phyloP scores from a whole-genome alignment of 2,888 invertebrate species.

The Dynastes grantii region DNA sequence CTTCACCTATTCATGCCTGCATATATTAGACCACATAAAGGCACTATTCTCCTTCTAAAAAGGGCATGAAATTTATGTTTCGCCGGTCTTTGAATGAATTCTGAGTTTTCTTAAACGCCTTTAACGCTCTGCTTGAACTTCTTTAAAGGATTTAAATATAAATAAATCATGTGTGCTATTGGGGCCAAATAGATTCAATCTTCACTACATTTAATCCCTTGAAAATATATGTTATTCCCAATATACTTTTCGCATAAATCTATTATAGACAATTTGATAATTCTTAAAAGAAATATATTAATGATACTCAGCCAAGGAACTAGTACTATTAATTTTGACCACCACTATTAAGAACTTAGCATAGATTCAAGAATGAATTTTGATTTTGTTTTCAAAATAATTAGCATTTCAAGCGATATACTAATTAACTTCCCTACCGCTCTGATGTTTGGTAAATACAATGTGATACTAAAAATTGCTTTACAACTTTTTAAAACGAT shows the following conservation, averaged over 20 bases:
- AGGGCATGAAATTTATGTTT: constrained; percentile 28
- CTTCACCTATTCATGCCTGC: constrained; percentile 3
- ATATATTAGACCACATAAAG: neutral
- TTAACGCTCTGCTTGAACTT: constrained; percentile 12
- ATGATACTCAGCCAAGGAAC: too few species aligned
- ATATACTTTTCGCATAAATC: neutral
- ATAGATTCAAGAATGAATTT: too few species aligned
- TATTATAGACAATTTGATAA: neutral
- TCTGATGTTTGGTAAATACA: too few species aligned
- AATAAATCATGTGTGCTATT: constrained; percentile 35
- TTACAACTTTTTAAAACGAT: too few species aligned
- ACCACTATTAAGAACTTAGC: too few species aligned
- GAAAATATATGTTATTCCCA: constrained; percentile 22
- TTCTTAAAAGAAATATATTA: too few species aligned
- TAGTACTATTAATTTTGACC: too few species aligned
- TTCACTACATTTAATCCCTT: constrained; percentile 22
- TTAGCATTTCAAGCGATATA: too few species aligned
- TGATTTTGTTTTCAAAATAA: too few species aligned
- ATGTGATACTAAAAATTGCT: too few species aligned
- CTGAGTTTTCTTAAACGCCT: constrained; percentile 1
- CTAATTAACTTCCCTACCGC: too few species aligned
- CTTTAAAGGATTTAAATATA: constrained; percentile 33
- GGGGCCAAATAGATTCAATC: constrained; percentile 15
- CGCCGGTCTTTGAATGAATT: constrained; percentile 6
- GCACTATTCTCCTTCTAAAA: neutral